A percentile compares a stretch with the other conserved stretches of the same genome.
Evolutionary conservation across 2,888 invertebrate species (phyloP).

Genomic region (Drosophila phalerata): DNA sequence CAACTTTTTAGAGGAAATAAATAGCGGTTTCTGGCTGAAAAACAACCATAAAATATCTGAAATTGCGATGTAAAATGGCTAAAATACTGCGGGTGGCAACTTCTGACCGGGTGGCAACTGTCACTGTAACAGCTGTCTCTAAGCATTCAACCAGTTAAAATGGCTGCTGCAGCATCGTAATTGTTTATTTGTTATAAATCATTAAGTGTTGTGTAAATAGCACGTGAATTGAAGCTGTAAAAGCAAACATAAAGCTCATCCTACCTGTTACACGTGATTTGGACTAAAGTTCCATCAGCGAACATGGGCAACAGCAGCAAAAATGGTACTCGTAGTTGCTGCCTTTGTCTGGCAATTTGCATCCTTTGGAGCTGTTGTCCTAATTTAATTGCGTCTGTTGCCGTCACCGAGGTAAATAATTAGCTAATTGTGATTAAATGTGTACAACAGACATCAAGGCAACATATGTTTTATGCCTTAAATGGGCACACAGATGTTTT

Average conservation of each 20-base stretch:
- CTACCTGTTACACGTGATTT: slow-evolving; percentile 18
- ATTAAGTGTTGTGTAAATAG: slow-evolving; percentile 19
- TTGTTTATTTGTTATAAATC: slow-evolving; percentile 35
- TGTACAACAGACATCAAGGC: neutral
- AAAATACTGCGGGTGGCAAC: too few relatives aligned
- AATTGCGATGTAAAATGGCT: too few relatives aligned
- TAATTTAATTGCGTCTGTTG: slow-evolving; percentile 12
- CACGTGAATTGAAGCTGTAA: slow-evolving; percentile 9
- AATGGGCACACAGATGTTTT: slow-evolving; percentile 48
- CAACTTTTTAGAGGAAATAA: too few relatives aligned
- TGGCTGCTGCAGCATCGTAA: slow-evolving; percentile 51
- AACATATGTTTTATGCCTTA: slow-evolving; percentile 50
- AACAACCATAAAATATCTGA: too few relatives aligned
- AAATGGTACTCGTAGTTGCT: slow-evolving; percentile 18
- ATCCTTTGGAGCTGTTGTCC: slow-evolving; percentile 22
- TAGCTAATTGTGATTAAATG: neutral
- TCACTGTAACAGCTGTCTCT: slow-evolving; percentile 45
- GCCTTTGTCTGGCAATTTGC: slow-evolving; percentile 31
- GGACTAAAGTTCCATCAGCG: neutral
- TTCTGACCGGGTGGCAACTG: too few relatives aligned
- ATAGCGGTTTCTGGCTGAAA: too few relatives aligned
- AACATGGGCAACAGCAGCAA: slow-evolving; percentile 37
- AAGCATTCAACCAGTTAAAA: slow-evolving; percentile 63
- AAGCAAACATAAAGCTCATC: neutral
- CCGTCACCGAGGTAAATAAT: slow-evolving; percentile 45